Base-by-base conservation (phyloP, 2,797 vertebrate genomes). In the Lagodon rhomboides region DNA sequence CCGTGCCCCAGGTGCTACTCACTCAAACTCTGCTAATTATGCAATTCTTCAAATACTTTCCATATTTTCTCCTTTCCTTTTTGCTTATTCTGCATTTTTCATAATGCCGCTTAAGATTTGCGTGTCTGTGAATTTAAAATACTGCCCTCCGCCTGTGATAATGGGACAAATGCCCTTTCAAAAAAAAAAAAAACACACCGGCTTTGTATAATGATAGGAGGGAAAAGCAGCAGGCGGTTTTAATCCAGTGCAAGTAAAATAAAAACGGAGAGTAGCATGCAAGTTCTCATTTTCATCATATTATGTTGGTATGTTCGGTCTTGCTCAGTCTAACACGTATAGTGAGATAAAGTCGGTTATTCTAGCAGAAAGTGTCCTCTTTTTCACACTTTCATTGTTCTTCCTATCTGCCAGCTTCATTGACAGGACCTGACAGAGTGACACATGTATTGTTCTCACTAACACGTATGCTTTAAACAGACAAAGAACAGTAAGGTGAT, bases 1-100 rank as follows among this genome's bases (percentile, higher is more conserved):
- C 55, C 27, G 53, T 73, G 77, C 79, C 66, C 54, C 79, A 63
- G 79, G 84, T 84, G 74, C 55, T 83, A 55, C 75, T 80, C 79
- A 66, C 68, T 78, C 77, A 75, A 68, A 86, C 72, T 73, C 25
- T 5, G 43, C 50, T 78, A 62, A 79, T 85, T 86, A 78, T 69
- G 61, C 75, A 73, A 3, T 69, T 65, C 68, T 77, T 76, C 4
- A 58, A 38, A 72, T n/a, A 23, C 30, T 46, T 67, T 51, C 12
- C 72, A 68, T 46, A 60, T 75, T 67, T 71, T 62, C 5, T 20
- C 17, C 2, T 16, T 38, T 54, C n/a, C 12, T 70, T 44, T 72
- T 59, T 77, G 66, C 64, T 68, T 68, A 77, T 77, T 80, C 59
- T 58, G 79, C 74, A 64, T 82, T 80, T 84, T 62, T 63, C 22